Evolutionary conservation across 2,797 vertebrate genomes (phyloP).

Genomic region (Labeo calbasu): DNA sequence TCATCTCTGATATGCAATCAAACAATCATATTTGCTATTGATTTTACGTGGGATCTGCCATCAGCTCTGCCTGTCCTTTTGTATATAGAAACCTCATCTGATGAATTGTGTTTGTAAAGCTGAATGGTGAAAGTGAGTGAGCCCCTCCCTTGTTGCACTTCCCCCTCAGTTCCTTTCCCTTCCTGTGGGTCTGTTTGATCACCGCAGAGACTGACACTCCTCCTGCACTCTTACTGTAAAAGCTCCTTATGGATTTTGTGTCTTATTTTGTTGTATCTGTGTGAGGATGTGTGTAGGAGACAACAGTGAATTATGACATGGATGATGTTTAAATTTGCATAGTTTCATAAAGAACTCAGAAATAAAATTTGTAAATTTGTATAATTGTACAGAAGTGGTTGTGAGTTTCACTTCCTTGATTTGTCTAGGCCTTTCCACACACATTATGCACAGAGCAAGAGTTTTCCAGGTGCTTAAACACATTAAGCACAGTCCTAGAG

Average conservation of each 20-base stretch:
- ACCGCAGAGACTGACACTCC: constrained; percentile 8
- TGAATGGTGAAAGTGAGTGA: constrained; percentile 34
- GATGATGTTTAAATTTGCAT: constrained; percentile 45
- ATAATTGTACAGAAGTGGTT: constrained; percentile 8
- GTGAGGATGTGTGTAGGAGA: constrained; percentile 23
- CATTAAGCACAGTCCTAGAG: neutral
- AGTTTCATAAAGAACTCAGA: constrained; percentile 41
- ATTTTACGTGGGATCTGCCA: neutral
- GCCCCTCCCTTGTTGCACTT: constrained; percentile 47
- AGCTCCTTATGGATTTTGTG: constrained; percentile 8
- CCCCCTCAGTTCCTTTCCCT: neutral
- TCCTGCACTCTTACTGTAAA: constrained; percentile 42
- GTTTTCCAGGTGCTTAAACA: neutral
- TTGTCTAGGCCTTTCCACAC: neutral
- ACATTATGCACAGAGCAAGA: neutral
- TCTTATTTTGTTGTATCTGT: constrained; percentile 18
- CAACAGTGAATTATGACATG: constrained; percentile 11
- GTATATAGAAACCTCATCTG: constrained; percentile 4
- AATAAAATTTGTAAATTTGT: constrained; percentile 60
- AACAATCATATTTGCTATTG: neutral
- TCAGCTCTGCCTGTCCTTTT: constrained; percentile 6
- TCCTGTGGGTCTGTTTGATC: neutral
- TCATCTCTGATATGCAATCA: neutral
- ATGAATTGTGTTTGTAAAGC: constrained; percentile 9
- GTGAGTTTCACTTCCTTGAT: neutral